A percentile compares a stretch with the other conserved stretches of the same genome.
These are phyloP conservation scores for Sciurus carolinensis DNA, from an alignment of 2,797 vertebrate genomes.

Conservation along the genomic window DNA sequence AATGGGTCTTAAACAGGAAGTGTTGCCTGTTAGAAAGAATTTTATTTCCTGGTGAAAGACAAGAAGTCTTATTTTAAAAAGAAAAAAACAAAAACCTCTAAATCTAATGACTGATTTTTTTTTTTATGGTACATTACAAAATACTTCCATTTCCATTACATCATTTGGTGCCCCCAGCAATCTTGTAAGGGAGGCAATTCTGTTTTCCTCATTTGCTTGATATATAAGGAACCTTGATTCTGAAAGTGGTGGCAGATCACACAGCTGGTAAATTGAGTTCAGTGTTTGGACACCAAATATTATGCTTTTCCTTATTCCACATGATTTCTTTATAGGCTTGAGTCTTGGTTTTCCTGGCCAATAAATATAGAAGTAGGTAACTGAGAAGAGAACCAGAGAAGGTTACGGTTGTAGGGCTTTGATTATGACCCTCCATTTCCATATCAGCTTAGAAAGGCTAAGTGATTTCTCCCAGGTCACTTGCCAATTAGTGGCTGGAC, in stretches of 20 bases:
- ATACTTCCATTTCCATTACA: conserved; percentile 79
- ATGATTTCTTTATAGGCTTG: conserved; percentile 43
- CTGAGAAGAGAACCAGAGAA: conserved; percentile 26
- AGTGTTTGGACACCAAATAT: not conserved
- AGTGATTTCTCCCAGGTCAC: conserved; percentile 63
- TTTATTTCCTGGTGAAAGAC: conserved; percentile 81
- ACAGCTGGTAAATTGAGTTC: conserved; percentile 62
- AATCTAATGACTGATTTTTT: conserved; percentile 79
- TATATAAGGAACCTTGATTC: conserved; percentile 33
- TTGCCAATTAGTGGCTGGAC: conserved; percentile 65
- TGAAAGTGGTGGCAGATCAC: conserved; percentile 8
- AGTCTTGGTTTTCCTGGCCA: conserved; percentile 64
- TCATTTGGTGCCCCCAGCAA: conserved; percentile 59
- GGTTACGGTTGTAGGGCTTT: not conserved
- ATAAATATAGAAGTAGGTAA: conserved; percentile 51
- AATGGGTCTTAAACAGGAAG: conserved; percentile 75
- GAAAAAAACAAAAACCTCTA: conserved; percentile 17
- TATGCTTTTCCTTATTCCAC: not conserved
- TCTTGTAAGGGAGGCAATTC: conserved; percentile 42
- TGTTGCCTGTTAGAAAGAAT: conserved; percentile 69
- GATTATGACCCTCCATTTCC: conserved; percentile 37
- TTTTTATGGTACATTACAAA: conserved; percentile 81
- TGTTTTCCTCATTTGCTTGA: conserved; percentile 68
- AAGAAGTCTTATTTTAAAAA: conserved; percentile 57
- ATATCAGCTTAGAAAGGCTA: conserved; percentile 33